Conservation (phyloP, 2,888 invertebrate genomes). For the Macropis europaea region DNA sequence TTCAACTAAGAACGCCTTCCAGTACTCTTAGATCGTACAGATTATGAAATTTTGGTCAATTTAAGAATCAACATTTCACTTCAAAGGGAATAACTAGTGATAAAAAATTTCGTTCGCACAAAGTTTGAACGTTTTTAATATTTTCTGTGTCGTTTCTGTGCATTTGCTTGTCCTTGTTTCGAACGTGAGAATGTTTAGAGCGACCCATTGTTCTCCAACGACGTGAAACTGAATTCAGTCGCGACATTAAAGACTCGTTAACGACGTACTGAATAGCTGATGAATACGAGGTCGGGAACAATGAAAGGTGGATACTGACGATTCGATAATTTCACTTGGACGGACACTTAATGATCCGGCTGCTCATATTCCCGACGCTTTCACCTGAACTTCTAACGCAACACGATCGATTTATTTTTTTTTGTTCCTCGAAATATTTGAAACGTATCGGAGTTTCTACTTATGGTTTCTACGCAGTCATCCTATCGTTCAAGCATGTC, state of each 20-base stretch:
- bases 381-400: conserved; percentile 16
- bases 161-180: too few species aligned
- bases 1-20: too few species aligned
- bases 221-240: not conserved
- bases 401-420: conserved; percentile 5
- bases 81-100: too few species aligned
- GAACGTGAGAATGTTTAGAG: not conserved
- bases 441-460: not conserved
- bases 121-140: too few species aligned
- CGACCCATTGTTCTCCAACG: too few species aligned
- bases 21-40: too few species aligned
- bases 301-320: not conserved
- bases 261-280: not conserved
- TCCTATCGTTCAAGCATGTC: not conserved
- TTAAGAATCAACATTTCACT: too few species aligned
- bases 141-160: too few species aligned
- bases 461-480: not conserved
- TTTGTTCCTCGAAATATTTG: not conserved
- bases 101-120: too few species aligned
- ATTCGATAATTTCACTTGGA: conserved; percentile 16
- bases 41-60: too few species aligned
- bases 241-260: not conserved
- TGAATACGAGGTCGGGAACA: not conserved
- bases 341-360: not conserved
- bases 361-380: conserved; percentile 5